Evolutionary conservation across 2,888 invertebrate genomes (phyloP), one percentile per base, ranked within the genome.

Genomic region (Papilio elwesi): DNA sequence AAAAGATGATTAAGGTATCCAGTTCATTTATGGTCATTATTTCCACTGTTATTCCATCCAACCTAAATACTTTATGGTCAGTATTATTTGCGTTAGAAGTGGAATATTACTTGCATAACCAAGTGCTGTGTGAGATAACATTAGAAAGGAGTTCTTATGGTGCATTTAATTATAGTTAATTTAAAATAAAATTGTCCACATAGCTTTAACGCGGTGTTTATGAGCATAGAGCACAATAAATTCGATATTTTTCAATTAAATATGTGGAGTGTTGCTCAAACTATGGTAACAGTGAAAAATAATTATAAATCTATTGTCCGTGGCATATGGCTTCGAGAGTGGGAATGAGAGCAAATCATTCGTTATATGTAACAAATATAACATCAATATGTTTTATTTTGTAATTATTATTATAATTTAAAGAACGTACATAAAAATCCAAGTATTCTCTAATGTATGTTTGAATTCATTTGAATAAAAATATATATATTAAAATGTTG

Each of bases 401-500:
- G 90, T 93, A 93, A 92, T 92, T 90, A 92, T 87, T 88, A 89
- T 90, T 87, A 90, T 92, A 89, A 92, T 92, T 93, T 92, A 91
- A 92, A 90, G 84, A 92, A 90, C 87, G 82, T 92, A 92, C 89
- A 90, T 90, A 87, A 89, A 89, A 90, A 88, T 90, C 85, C 87
- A 91, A 91, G 90, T 90, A 91, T 91, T 90, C 90, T 89, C 89
- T 91, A 90, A 90, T 91, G 92, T 92, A 93, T 91, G 89, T 92
- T 91, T 92, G 87, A 91, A 91, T 94, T 94, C 87, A 93, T 94
- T 94, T 94, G 88, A 94, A 93, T 93, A 94, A 94, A 93, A 93
- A 93, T 93, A 94, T 94, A 94, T 94, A 94, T 94, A 94, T 94
- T 91, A 93, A 94, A 94, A 94, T 94, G 94, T 94, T 94, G 91